Conservation (phyloP, 2,888 invertebrate genomes). For the Ashinkailepas kermadecensis region DNA sequence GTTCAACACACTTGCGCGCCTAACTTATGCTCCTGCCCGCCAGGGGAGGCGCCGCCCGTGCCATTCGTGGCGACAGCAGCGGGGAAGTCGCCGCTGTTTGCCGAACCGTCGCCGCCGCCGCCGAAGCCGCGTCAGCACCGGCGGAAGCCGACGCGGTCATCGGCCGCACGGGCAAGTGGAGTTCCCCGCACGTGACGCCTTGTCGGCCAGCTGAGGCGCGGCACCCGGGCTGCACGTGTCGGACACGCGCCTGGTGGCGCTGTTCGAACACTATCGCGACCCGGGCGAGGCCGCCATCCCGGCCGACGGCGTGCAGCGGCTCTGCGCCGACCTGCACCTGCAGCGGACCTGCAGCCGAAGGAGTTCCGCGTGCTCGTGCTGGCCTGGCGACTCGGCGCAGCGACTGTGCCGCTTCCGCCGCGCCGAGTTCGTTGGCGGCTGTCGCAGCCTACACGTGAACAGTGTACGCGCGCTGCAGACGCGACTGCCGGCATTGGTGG, state of each 20-base stretch:
- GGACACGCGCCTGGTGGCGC: not conserved
- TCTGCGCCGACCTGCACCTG: slow-evolving; percentile 81
- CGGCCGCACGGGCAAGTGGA: not conserved
- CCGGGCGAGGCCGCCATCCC: slow-evolving; percentile 73
- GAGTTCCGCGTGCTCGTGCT: slow-evolving; percentile 86
- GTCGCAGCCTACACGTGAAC: slow-evolving; percentile 32
- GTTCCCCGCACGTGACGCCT: not conserved
- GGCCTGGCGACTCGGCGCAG: slow-evolving; percentile 91
- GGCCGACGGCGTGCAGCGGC: slow-evolving; percentile 84
- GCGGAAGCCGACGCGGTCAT: not conserved
- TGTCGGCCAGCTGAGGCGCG: not conserved
- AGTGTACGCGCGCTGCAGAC: slow-evolving; percentile 39
- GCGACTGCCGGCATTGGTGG: slow-evolving; percentile 71
- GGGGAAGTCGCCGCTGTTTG: not conserved
- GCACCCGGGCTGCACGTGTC: not conserved
- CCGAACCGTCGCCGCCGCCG: not conserved
- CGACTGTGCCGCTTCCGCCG: slow-evolving; percentile 89
- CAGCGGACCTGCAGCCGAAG: slow-evolving; percentile 53
- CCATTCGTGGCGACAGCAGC: not conserved
- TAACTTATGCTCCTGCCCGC: not conserved
- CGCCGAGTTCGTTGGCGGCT: slow-evolving; percentile 71
- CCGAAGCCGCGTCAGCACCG: not conserved
- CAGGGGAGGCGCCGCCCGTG: not conserved
- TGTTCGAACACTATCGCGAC: slow-evolving; percentile 85
- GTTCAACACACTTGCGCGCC: not conserved